phyloP scores from a whole-genome alignment of 2,888 invertebrate genomes.

The Smittia sp. region DNA sequence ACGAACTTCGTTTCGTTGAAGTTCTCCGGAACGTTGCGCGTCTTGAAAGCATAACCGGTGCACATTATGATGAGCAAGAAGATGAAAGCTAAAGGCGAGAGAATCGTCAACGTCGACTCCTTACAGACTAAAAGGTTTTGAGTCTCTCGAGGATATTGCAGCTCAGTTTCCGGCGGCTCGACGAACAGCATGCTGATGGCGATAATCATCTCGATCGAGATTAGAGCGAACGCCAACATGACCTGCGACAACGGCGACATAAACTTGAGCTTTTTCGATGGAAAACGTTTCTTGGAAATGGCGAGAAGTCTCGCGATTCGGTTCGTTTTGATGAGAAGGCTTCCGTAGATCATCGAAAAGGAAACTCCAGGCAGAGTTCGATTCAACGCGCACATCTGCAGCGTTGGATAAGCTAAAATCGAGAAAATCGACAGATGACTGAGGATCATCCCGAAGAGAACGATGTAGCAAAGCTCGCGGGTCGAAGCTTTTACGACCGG shows the following conservation, averaged over 20 bases:
- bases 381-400: slow-evolving; percentile 57
- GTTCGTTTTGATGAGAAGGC: slow-evolving; percentile 73
- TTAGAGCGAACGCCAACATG: slow-evolving; percentile 63
- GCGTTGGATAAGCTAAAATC: slow-evolving; percentile 62
- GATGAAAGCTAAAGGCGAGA: slow-evolving; percentile 68
- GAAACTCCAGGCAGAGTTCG: slow-evolving; percentile 63
- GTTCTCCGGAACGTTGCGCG: slow-evolving; percentile 76
- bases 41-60: slow-evolving; percentile 74
- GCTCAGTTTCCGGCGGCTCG: slow-evolving; percentile 60
- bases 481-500: slow-evolving; percentile 73
- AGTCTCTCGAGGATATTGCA: slow-evolving; percentile 56
- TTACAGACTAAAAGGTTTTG: slow-evolving; percentile 64
- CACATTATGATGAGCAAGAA: slow-evolving; percentile 69
- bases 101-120: slow-evolving; percentile 58
- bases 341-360: slow-evolving; percentile 71
- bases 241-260: slow-evolving; percentile 62
- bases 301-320: slow-evolving; percentile 72
- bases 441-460: slow-evolving; percentile 61
- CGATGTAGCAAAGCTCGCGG: slow-evolving; percentile 66
- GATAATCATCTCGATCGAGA: slow-evolving; percentile 58
- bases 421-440: slow-evolving; percentile 63
- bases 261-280: slow-evolving; percentile 65
- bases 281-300: slow-evolving; percentile 68
- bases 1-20: slow-evolving; percentile 75
- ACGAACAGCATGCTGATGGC: slow-evolving; percentile 58